A percentile compares a stretch with the other conserved stretches of the same genome.
Evolutionary conservation across 2,888 invertebrate species (phyloP).

Genomic region (Epinotia nisella): DNA sequence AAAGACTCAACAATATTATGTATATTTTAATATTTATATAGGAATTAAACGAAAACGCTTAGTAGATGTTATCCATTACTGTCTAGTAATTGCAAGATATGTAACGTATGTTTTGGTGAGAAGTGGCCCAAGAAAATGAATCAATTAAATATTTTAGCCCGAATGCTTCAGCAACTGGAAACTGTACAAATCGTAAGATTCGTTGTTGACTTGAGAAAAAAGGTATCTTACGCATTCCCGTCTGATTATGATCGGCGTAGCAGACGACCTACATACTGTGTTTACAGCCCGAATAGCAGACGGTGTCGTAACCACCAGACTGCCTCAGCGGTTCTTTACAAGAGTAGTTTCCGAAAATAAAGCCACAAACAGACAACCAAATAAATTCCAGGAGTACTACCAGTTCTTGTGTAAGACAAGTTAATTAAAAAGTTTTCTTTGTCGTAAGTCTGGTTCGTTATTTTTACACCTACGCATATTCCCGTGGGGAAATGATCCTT

Average conservation of each 20-base stretch:
- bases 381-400: slow-evolving; percentile 1
- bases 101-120: no score
- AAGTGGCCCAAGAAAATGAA: no score
- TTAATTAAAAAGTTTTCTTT: slow-evolving; percentile 7
- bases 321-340: slow-evolving; percentile 34
- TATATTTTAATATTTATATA: not conserved
- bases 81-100: no score
- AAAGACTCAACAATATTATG: not conserved
- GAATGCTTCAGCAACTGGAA: not conserved
- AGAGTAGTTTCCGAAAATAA: slow-evolving; percentile 18
- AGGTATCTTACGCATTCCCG: slow-evolving; percentile 22
- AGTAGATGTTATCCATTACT: no score
- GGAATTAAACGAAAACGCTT: no score
- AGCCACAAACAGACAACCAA: slow-evolving; percentile 4
- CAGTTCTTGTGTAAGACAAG: not conserved
- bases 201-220: not conserved
- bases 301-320: slow-evolving; percentile 25
- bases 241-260: slow-evolving; percentile 38
- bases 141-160: not conserved
- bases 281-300: slow-evolving; percentile 43
- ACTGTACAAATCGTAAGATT: not conserved
- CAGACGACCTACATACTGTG: slow-evolving; percentile 42
- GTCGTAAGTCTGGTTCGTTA: not conserved
- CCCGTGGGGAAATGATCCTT: not conserved
- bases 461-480: not conserved